A percentile compares a stretch with the other conserved stretches of the same genome.
Conservation (phyloP, 2,888 invertebrate species). For the Anticlea derivata region DNA sequence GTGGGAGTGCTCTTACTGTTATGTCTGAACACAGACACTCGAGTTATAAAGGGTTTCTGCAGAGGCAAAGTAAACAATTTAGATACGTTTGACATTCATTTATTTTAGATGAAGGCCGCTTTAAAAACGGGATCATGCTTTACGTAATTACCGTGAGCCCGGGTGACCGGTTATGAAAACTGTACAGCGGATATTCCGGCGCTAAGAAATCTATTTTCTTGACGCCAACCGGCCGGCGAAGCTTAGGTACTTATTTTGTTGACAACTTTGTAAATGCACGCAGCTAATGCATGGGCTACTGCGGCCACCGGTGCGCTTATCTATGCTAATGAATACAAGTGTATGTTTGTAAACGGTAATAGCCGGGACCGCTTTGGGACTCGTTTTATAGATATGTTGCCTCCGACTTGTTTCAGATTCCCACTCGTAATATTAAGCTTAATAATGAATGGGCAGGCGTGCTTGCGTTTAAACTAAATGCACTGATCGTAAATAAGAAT, state of each 20-base stretch:
- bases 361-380: constrained; percentile 34
- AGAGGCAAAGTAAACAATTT: constrained; percentile 33
- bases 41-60: constrained; percentile 24
- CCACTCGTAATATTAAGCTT: constrained; percentile 24
- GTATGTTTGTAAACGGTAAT: constrained; percentile 33
- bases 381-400: constrained; percentile 30
- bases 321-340: constrained; percentile 35
- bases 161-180: constrained; percentile 33
- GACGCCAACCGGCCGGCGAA: not conserved
- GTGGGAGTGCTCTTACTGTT: constrained; percentile 24
- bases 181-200: constrained; percentile 28
- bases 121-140: constrained; percentile 43
- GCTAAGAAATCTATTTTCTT: constrained; percentile 31
- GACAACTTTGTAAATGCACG: constrained; percentile 15
- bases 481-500: constrained; percentile 24
- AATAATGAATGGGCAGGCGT: constrained; percentile 21
- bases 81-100: constrained; percentile 35
- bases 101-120: constrained; percentile 46
- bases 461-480: constrained; percentile 13
- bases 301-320: constrained; percentile 19
- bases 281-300: constrained; percentile 15
- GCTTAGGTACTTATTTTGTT: constrained; percentile 24
- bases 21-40: constrained; percentile 10
- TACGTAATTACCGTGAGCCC: constrained; percentile 41
- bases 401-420: constrained; percentile 24